A percentile compares a stretch with the other conserved stretches of the same genome.
Conservation (phyloP, 2,797 vertebrate genomes). For the Oreortyx pictus region DNA sequence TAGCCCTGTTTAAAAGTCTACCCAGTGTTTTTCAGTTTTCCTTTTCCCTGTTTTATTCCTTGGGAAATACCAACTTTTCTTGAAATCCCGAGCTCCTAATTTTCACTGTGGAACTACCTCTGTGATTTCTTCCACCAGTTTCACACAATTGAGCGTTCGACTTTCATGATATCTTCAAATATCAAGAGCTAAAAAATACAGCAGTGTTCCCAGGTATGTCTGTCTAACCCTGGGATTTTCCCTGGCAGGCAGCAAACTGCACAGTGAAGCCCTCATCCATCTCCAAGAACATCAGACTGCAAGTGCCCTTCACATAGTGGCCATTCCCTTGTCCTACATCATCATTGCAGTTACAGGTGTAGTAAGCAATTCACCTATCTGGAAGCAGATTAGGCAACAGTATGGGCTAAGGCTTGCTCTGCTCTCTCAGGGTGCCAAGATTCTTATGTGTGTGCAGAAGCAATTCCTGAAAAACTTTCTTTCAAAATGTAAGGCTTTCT, state of each 20-base stretch:
- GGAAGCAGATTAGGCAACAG: not conserved
- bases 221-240: not conserved
- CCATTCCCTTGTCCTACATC: not conserved
- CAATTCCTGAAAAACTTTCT: not conserved
- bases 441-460: not conserved
- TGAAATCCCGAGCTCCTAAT: not conserved
- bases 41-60: not conserved
- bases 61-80: not conserved
- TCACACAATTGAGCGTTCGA: not conserved
- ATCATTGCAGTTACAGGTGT: not conserved
- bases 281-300: not conserved
- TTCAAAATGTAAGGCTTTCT: not conserved
- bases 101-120: not conserved
- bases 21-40: not conserved
- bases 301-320: not conserved
- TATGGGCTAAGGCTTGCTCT: not conserved
- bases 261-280: not conserved
- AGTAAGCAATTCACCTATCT: not conserved
- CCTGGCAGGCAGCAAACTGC: not conserved
- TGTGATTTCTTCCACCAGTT: not conserved
- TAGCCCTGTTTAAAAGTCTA: not conserved
- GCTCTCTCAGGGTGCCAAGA: not conserved
- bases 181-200: not conserved
- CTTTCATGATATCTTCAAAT: not conserved
- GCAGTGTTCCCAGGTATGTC: rapidly evolving